Conservation (phyloP, 30 jellyfish, hydroid and myxozoan genomes). For the Aurelia aurita complex sp. Pacific region DNA sequence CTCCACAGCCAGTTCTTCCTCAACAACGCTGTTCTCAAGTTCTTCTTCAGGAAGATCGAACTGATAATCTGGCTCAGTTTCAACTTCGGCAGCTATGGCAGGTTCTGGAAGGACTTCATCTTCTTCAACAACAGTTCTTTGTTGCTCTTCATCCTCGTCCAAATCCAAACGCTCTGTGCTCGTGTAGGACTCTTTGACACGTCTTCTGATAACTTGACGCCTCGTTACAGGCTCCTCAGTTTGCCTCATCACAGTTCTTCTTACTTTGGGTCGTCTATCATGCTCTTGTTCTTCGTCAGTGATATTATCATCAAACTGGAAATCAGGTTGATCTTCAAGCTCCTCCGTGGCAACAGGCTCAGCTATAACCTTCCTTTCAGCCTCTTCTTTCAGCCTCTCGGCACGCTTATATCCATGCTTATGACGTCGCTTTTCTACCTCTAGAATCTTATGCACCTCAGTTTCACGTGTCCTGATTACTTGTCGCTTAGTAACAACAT, state of each 20-base stretch:
- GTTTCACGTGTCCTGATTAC: constrained; percentile 33
- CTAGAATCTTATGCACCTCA: constrained; percentile 15
- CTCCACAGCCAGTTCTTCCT: too few species aligned
- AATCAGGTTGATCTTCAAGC: constrained; percentile 11
- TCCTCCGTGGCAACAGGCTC: background rate
- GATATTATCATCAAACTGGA: background rate
- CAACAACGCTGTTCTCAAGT: background rate
- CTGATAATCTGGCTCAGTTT: constrained; percentile 1
- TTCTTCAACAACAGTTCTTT: background rate
- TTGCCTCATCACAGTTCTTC: background rate
- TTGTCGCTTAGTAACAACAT: constrained; percentile 33
- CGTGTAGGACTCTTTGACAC: background rate
- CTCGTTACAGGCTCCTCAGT: background rate
- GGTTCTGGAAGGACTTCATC: constrained; percentile 9
- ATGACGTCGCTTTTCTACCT: background rate
- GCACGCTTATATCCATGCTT: background rate
- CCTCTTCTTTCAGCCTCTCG: background rate
- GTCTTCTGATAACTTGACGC: constrained; percentile 2
- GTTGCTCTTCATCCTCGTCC: background rate
- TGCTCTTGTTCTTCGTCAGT: background rate
- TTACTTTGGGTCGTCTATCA: background rate
- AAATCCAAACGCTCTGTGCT: background rate
- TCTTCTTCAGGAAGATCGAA: background rate
- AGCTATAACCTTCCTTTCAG: background rate
- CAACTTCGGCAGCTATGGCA: constrained; percentile 6